A percentile compares a stretch with the other conserved stretches of the same genome.
phyloP scores from a whole-genome alignment of 2,113 vertebrate species.

The cattle (Bos taurus) region DNA sequence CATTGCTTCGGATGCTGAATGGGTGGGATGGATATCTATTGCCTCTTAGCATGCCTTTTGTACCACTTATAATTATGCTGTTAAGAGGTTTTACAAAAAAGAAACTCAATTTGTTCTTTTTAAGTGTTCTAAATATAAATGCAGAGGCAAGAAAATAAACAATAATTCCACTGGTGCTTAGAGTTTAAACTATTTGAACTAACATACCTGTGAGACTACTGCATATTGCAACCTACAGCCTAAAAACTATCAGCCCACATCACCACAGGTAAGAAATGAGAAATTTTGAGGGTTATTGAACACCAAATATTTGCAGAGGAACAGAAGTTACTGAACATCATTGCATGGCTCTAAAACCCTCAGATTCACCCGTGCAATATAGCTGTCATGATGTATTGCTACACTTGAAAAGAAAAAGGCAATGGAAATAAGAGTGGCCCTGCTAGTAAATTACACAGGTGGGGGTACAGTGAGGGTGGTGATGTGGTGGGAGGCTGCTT shows the following conservation, averaged over 20 bases:
- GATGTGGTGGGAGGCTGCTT: background rate
- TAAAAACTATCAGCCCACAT: constrained; percentile 73
- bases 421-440: background rate
- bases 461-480: background rate
- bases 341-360: constrained; percentile 61
- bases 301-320: constrained; percentile 77
- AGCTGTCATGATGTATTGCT: background rate
- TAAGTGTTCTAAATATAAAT: constrained; percentile 70
- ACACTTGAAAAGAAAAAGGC: background rate
- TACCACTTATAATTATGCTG: constrained; percentile 58
- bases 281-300: constrained; percentile 86
- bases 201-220: constrained; percentile 51
- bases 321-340: constrained; percentile 66
- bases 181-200: constrained; percentile 66
- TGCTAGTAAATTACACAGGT: background rate
- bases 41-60: constrained; percentile 51
- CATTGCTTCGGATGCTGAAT: constrained; percentile 4
- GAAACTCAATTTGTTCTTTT: constrained; percentile 66
- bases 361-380: constrained; percentile 17
- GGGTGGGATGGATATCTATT: constrained; percentile 31
- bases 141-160: constrained; percentile 58
- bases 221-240: constrained; percentile 54
- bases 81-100: constrained; percentile 69
- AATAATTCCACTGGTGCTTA: constrained; percentile 42
- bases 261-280: constrained; percentile 84